Evolutionary conservation across 2,888 invertebrate species (phyloP).

Genomic region (Eristalis pertinax): DNA sequence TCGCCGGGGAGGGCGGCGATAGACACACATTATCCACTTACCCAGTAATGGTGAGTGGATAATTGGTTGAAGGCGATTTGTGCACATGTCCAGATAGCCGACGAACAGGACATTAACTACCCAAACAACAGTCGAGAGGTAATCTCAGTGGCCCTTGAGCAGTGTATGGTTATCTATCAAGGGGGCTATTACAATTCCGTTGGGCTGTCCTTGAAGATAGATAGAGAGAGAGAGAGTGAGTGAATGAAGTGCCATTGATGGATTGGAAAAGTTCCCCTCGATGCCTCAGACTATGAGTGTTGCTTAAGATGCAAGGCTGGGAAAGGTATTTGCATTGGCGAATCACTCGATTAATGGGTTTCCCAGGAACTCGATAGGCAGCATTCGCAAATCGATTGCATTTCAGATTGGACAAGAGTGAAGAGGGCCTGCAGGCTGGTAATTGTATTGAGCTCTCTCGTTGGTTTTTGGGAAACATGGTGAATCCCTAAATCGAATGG

Average conservation of each 20-base stretch:
- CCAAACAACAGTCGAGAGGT: background rate
- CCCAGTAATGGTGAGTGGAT: constrained; percentile 32
- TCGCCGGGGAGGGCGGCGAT: background rate
- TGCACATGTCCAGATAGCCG: constrained; percentile 8
- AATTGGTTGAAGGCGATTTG: constrained; percentile 47
- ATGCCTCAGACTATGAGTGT: background rate
- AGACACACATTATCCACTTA: constrained; percentile 42
- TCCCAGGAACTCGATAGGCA: background rate
- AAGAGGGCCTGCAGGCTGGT: background rate
- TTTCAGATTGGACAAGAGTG: background rate
- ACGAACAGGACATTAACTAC: constrained; percentile 19
- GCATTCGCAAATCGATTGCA: background rate
- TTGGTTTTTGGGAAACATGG: background rate
- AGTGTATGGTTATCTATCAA: background rate
- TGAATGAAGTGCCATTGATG: background rate
- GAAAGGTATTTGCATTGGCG: background rate
- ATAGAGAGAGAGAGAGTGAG: too few relatives aligned
- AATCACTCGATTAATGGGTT: background rate
- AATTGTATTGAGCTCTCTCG: background rate
- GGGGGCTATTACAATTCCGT: background rate
- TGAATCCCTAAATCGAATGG: background rate
- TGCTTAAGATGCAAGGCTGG: too few relatives aligned
- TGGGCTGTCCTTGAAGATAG: background rate
- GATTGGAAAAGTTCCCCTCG: background rate
- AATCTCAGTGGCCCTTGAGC: background rate